Base-by-base conservation (phyloP, 2,888 invertebrate species). In the Tiphia femorata region DNA sequence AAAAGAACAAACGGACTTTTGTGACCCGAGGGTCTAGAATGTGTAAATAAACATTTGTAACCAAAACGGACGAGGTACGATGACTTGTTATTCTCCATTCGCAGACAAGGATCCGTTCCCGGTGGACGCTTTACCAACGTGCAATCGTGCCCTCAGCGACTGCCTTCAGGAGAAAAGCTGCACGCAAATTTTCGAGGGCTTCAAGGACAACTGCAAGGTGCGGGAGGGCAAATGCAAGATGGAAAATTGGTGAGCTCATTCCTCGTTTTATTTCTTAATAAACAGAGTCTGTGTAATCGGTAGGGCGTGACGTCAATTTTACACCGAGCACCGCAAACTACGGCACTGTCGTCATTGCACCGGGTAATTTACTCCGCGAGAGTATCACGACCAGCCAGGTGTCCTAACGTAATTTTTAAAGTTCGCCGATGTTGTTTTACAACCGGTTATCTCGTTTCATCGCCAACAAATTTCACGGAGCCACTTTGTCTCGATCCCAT, bases 81-180 rank as follows among this genome's bases (percentile, higher is more conserved):
- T 8, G 25, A 8, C 8, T n/a, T n/a, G n/a, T n/a, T n/a, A n/a
- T n/a, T n/a, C n/a, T n/a, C n/a, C n/a, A n/a, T n/a, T n/a, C n/a
- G n/a, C 88, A 93, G 95, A 95, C 80, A 94, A 93, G 86, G 95
- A 95, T 86, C 93, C 93, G 57, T 94, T 94, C 85, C 92, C 68
- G 30, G 92, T 94, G 74, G 94, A 95, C 84, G 93, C 94, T 55
- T 87, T 96, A 82, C 94, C 94, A 59, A 94, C 94, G 69, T 95
- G 95, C 86, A 94, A 93, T 83, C 94, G 95, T 82, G 95, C 95
- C 40, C 86, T 94, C 76, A 91, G 90, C 75, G 93, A 93, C 68
- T 96, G 95, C 84, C 92, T 92, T 82, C 91, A 90, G 81, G 92
- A 92, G 77, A 89, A 90, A 62, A 88, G 92, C 78, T 95, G 95